Base-by-base conservation (phyloP, 1,140 invertebrate genomes). In the Drosophila sulfurigaster region DNA sequence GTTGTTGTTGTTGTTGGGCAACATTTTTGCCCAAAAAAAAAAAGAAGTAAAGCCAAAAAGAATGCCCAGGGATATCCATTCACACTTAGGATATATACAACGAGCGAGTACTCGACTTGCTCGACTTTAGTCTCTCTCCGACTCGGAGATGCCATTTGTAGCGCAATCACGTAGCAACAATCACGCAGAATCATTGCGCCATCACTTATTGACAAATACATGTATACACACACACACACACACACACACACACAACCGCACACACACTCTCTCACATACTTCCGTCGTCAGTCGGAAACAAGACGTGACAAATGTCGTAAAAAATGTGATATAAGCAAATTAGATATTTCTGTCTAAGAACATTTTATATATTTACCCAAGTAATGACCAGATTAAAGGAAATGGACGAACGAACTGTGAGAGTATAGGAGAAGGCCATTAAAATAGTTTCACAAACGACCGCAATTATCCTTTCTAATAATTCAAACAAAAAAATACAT, bases 171-270 rank as follows among this genome's bases (percentile, higher is more conserved):
- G 82, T 86, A 75, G 71, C 75, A 74, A 62, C 75, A 86, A 87
- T 86, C 79, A 79, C 75, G 76, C 82, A 87, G 78, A 87, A 87
- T 86, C 82, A 87, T 86, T 87, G 82, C 82, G 59, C 82, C 79
- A 81, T 87, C 81, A 81, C 80, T 86, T 87, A 86, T 86, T 82
- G 82, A 66, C 79, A 72, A 68, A 54, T 62, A 60, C 41, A 68
- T n/a, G 16, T 16, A 7, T 15, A 59, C 30, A 51, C 5, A 7
- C 32, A 65, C 7, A 8, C 30, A 16, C 16, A 32, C 16, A 65
- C 13, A 30, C 30, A 11, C n/a, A 67, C 32, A 49, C 30, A 5
- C 7, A 13, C n/a, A 52, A 7, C n/a, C 60, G 25, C 32, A 46
- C 35, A 16, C 7, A 43, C n/a, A 13, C 60, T 38, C 30, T 32